phyloP scores from a whole-genome alignment of 2,888 invertebrate species.

The Papilio protenor region DNA sequence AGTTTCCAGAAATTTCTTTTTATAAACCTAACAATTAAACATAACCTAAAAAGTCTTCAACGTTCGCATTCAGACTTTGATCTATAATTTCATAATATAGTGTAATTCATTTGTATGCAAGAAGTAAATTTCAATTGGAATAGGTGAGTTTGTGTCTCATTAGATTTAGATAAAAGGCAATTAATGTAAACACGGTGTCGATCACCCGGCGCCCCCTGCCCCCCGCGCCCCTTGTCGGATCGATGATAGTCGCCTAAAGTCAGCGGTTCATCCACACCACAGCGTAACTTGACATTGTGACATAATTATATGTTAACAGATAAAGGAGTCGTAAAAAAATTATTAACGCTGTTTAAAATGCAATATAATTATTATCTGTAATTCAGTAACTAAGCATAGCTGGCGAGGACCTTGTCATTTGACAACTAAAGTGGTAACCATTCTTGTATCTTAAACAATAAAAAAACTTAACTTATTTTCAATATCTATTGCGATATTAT shows the following conservation, averaged over 20 bases:
- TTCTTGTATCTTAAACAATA: not conserved
- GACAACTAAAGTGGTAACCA: not conserved
- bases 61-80: not conserved
- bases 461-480: too few species aligned
- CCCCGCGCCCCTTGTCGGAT: not conserved
- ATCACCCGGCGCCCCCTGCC: slow-evolving; percentile 8
- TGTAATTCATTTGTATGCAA: slow-evolving; percentile 2
- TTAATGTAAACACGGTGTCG: slow-evolving; percentile 27
- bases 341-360: not conserved
- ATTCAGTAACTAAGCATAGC: not conserved
- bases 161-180: slow-evolving; percentile 30
- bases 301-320: slow-evolving; percentile 16
- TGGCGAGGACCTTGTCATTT: not conserved
- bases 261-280: not conserved
- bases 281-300: slow-evolving; percentile 16
- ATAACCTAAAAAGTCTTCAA: too few species aligned
- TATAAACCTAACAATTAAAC: not conserved
- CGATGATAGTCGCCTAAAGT: slow-evolving; percentile 18
- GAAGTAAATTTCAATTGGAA: slow-evolving; percentile 1
- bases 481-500: not conserved
- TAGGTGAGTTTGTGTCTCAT: slow-evolving; percentile 15
- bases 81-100: not conserved
- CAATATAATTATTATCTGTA: not conserved
- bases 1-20: too few species aligned
- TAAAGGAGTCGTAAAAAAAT: slow-evolving; percentile 8